Percentiles rank a stretch among this genome's conserved stretches.
Conservation (phyloP, 2,888 invertebrate species). For the Dyspetes luteomarginatus region DNA sequence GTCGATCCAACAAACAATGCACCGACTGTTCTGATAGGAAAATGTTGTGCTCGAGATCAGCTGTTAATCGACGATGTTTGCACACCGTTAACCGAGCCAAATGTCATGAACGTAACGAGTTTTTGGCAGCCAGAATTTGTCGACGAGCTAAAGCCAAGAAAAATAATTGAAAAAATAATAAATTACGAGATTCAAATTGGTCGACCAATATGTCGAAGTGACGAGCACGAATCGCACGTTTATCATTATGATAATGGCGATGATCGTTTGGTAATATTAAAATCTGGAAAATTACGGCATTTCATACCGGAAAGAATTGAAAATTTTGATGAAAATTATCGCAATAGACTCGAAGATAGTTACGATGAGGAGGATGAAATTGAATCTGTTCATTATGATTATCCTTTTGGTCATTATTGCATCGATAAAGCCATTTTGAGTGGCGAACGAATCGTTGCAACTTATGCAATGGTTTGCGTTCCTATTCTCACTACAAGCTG, state of each 20-base stretch:
- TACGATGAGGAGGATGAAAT: slow-evolving; percentile 83
- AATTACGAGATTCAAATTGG: slow-evolving; percentile 78
- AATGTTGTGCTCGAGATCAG: slow-evolving; percentile 91
- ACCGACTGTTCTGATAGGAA: slow-evolving; percentile 87
- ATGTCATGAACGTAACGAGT: slow-evolving; percentile 79
- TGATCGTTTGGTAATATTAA: slow-evolving; percentile 84
- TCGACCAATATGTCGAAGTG: slow-evolving; percentile 75
- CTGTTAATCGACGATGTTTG: slow-evolving; percentile 89
- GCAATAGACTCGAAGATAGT: no score
- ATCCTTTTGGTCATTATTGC: slow-evolving; percentile 91
- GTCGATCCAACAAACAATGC: slow-evolving; percentile 32
- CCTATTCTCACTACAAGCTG: slow-evolving; percentile 89
- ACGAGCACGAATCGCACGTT: slow-evolving; percentile 79
- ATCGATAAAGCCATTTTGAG: slow-evolving; percentile 88
- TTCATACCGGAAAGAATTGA: slow-evolving; percentile 82
- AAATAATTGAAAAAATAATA: slow-evolving; percentile 12
- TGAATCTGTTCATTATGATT: slow-evolving; percentile 87
- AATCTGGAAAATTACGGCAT: slow-evolving; percentile 90
- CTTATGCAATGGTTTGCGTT: slow-evolving; percentile 90
- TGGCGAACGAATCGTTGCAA: slow-evolving; percentile 85
- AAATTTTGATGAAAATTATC: slow-evolving; percentile 82
- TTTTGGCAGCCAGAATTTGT: slow-evolving; percentile 78
- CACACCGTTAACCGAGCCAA: slow-evolving; percentile 85
- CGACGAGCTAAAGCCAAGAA: slow-evolving; percentile 53
- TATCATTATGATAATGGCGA: slow-evolving; percentile 75